Evolutionary conservation across 2,797 vertebrate genomes (phyloP).

Genomic region (Podarcis siculus): DNA sequence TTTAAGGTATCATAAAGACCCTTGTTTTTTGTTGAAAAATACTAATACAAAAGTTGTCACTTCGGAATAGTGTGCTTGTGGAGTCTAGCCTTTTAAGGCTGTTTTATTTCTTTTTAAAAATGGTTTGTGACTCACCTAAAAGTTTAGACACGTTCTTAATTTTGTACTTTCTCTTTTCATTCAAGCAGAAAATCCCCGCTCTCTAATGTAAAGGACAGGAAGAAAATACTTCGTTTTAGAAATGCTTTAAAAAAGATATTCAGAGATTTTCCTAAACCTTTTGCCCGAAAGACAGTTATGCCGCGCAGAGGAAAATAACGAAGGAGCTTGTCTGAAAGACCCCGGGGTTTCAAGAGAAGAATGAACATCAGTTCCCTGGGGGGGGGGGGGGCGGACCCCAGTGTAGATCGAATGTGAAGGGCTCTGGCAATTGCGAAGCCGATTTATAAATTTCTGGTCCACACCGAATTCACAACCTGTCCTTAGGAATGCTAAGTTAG

Average conservation of each 20-base stretch:
- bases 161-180: neutral
- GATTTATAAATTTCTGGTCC: slow-evolving; percentile 40
- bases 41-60: neutral
- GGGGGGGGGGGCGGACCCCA: slow-evolving; percentile 10
- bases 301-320: neutral
- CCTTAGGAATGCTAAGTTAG: neutral
- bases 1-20: neutral
- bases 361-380: neutral
- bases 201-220: neutral
- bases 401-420: slow-evolving; percentile 23
- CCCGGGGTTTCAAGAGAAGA: neutral
- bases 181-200: neutral
- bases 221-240: neutral
- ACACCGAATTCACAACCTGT: neutral
- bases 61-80: neutral
- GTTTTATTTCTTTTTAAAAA: neutral
- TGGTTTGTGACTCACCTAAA: neutral
- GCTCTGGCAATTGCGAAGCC: neutral
- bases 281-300: neutral
- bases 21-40: neutral
- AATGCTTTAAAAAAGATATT: neutral
- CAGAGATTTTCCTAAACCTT: neutral
- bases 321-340: neutral
- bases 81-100: neutral
- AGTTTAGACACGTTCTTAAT: neutral